phyloP scores from a whole-genome alignment of 2,113 vertebrate genomes.

The Dromaius novaehollandiae region DNA sequence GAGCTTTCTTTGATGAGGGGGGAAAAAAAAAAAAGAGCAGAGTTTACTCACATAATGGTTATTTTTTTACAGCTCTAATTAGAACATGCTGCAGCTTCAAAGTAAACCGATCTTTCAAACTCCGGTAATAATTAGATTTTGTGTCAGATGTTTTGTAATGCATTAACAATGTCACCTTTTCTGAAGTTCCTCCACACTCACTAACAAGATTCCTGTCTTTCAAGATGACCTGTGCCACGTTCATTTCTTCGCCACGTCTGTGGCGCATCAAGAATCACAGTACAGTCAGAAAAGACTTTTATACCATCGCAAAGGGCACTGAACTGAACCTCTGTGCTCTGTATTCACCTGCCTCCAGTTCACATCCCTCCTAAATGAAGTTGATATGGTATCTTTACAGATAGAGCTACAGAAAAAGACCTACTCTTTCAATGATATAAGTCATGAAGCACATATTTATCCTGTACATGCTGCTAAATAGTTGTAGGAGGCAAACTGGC shows the following conservation, averaged over 20 bases:
- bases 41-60: background rate
- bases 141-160: background rate
- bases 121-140: background rate
- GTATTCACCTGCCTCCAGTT: background rate
- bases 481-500: no score
- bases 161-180: background rate
- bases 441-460: background rate
- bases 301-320: background rate
- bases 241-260: background rate
- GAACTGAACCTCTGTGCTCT: background rate
- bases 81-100: background rate
- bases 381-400: background rate
- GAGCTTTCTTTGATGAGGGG: background rate
- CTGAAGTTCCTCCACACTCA: background rate
- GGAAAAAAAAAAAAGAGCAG: background rate
- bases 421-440: background rate
- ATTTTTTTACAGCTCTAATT: background rate
- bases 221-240: background rate
- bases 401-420: background rate
- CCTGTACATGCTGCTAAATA: background rate
- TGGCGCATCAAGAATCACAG: background rate
- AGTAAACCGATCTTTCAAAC: background rate
- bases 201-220: background rate
- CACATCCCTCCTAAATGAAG: no score
- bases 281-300: background rate